Evolutionary conservation across 2,888 invertebrate genomes (phyloP).

Genomic region (Hedychridium roseum): DNA sequence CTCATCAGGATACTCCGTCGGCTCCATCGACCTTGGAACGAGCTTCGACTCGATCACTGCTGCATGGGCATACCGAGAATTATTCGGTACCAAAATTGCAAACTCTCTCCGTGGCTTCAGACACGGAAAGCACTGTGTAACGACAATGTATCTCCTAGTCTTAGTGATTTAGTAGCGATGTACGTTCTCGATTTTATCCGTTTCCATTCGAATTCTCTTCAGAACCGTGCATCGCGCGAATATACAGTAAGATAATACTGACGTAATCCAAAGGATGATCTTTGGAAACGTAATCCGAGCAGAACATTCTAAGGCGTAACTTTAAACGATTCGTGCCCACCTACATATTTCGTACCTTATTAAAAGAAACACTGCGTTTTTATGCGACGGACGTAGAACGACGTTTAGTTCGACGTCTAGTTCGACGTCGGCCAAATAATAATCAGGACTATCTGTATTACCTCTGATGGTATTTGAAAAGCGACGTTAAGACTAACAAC

Average conservation of each 20-base stretch:
- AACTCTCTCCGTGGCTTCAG: slow-evolving; percentile 58
- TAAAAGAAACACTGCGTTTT: slow-evolving; percentile 17
- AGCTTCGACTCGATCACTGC: slow-evolving; percentile 44
- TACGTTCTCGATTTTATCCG: slow-evolving; percentile 14
- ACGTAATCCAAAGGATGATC: slow-evolving; percentile 36
- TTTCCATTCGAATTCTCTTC: slow-evolving; percentile 1
- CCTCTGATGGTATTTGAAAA: too few species aligned
- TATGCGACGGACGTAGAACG: too few species aligned
- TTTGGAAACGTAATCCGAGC: slow-evolving; percentile 16
- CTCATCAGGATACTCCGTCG: slow-evolving; percentile 58
- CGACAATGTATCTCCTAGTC: slow-evolving; percentile 50
- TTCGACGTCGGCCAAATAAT: too few species aligned
- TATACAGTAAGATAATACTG: slow-evolving; percentile 22
- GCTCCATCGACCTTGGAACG: slow-evolving; percentile 60
- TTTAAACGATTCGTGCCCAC: slow-evolving; percentile 27
- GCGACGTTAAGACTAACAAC: too few species aligned
- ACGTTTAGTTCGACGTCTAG: too few species aligned
- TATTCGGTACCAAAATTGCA: slow-evolving; percentile 62
- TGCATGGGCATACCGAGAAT: slow-evolving; percentile 54
- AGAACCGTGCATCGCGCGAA: slow-evolving; percentile 21
- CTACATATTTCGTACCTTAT: slow-evolving; percentile 38
- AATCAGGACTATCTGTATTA: too few species aligned
- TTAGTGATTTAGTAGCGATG: slow-evolving; percentile 43
- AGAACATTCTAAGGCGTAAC: slow-evolving; percentile 11
- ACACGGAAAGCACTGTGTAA: slow-evolving; percentile 59